Evolutionary conservation across 2,113 vertebrate species (phyloP).

Genomic region (Galeopterus variegatus): DNA sequence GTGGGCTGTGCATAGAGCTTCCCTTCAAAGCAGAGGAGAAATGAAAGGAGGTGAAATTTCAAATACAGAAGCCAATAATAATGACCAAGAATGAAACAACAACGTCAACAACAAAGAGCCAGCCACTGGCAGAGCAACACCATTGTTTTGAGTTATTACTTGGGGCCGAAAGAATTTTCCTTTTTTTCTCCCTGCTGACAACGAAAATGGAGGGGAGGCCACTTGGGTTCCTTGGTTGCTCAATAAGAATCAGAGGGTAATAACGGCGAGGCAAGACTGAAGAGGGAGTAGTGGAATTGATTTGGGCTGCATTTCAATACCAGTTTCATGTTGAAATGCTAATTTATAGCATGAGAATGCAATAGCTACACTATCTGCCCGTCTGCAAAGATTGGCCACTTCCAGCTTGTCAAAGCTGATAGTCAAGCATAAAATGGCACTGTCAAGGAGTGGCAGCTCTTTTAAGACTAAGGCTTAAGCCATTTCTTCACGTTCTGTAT

Average conservation of each 20-base stretch:
- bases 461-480: constrained; percentile 45
- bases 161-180: not conserved
- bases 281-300: not conserved
- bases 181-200: not conserved
- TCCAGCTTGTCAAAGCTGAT: constrained; percentile 48
- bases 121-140: not conserved
- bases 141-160: not conserved
- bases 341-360: constrained; percentile 18
- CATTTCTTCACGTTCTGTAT: not conserved
- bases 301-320: constrained; percentile 3
- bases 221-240: not conserved
- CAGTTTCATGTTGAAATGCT: constrained; percentile 46
- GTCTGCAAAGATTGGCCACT: not conserved
- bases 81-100: not conserved
- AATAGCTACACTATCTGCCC: not conserved
- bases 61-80: not conserved
- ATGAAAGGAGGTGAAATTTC: not conserved
- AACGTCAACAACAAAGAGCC: not conserved
- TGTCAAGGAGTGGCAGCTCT: constrained; percentile 16
- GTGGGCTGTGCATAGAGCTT: not conserved
- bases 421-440: constrained; percentile 21
- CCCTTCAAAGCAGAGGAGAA: constrained; percentile 49
- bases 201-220: not conserved
- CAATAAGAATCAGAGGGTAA: not conserved
- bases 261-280: not conserved